Base-by-base conservation (phyloP, 1,140 invertebrate genomes). In the Gyrodactylus salaris region DNA sequence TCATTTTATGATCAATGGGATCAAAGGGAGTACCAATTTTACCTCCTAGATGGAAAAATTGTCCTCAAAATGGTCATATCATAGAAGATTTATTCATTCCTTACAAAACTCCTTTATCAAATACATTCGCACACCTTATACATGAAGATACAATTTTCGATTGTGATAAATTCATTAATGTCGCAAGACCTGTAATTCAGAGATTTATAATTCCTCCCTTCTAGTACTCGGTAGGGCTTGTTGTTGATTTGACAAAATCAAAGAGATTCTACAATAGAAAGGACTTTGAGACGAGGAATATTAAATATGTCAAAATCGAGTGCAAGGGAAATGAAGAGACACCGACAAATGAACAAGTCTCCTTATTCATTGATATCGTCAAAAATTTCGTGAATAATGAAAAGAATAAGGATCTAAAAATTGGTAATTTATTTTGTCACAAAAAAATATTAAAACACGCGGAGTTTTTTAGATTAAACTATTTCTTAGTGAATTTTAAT, bases 161-260 rank as follows among this genome's bases (percentile, higher is more conserved):
- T 74, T 73, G 71, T n/a, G 68, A 71, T 24, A 1, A 1, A 23
- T 27, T 68, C 1, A 23, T 73, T 20, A 2, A n/a, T 20, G 27
- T 23, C 1, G 26, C 21, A 21, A 73, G 25, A 73, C 21, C 72
- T 16, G 34, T 69, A 26, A 1, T n/a, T 73, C 68, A 1, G 23
- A 16, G 20, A 1, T 1, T 25, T 73, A 26, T 25, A 73, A 69
- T 73, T 69, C 54, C 2, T 72, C 1, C 19, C 21, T 23, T 27
- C 1, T 71, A 74, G 54, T 20, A 27, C n/a, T 91, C 89, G 78
- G 81, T 98, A 70, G 92, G 93, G 0, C 79, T 98, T 21, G 91
- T 93, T 88, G 88, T 98, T 75, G 91, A 97, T 81, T 82, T 98
- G 69, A 97, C 93, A 1, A 93, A 96, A 78, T 97, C 94, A 1